Base-by-base conservation (phyloP, 2,113 vertebrate species). In the Rana temporaria region DNA sequence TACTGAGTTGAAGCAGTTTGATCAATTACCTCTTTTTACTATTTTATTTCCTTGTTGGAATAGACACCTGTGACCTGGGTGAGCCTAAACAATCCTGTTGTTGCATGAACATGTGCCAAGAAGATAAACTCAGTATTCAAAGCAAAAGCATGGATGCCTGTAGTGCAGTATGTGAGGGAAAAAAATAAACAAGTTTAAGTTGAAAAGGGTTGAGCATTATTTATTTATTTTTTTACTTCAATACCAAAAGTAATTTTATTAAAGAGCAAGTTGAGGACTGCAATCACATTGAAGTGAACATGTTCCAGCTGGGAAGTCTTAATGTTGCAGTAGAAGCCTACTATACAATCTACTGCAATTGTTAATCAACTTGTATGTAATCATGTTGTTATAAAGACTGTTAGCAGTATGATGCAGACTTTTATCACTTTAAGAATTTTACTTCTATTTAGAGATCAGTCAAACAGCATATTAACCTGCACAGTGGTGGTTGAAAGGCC, bases 311-410 rank as follows among this genome's bases (percentile, higher is more conserved):
- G 74, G 60, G 74, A 77, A 77, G 74, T 52, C 74, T 77, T 77
- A 77, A 77, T 77, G 74, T 26, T 77, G 74, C 74, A 26, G 34
- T 77, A 30, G 74, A 77, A 77, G 60, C 60, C 34, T 30, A 60
- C 74, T 77, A 77, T 65, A 77, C 74, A 77, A 77, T 77, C 60
- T 64, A 64, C 60, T 77, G 60, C 60, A 77, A 77, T 77, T 77
- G 74, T 77, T 77, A 77, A 77, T 77, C 74, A 77, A 77, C 74
- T 77, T 77, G 59, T 77, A 77, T 77, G 74, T 77, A 77, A 77
- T 77, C 63, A 65, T 77, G 74, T 65, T 30, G 59, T 77, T 77
- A 38, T 63, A 18, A 64, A 77, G 34, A 53, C 60, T 77, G 38
- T 64, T 65, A 65, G 74, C 60, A 48, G 59, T 77, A 65, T 64